These are phyloP conservation scores for Acleris literana DNA, from an alignment of 2,888 invertebrate genomes.

Conservation along the genomic window DNA sequence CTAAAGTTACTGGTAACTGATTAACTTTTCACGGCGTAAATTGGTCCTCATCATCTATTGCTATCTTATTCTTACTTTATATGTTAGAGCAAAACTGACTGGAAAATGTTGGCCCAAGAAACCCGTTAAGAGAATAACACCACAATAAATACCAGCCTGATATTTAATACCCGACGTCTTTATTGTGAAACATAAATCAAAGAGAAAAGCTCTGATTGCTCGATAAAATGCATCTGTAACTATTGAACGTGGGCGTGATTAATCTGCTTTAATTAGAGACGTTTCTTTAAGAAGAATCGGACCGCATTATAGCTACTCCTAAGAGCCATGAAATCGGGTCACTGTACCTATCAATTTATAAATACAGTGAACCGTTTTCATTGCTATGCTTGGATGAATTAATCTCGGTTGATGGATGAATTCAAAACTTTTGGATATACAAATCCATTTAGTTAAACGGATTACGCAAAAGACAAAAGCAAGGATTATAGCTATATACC, in stretches of 20 bases:
- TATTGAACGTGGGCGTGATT: conserved; percentile 41
- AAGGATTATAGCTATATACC: conserved; percentile 1
- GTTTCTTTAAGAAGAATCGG: conserved; percentile 25
- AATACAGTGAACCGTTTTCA: no score
- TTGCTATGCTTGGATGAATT: conserved; percentile 23
- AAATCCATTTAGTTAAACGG: conserved; percentile 22
- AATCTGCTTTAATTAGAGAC: conserved; percentile 31
- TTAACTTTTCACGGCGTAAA: no score
- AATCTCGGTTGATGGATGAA: conserved; percentile 28
- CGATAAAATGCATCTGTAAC: conserved; percentile 50
- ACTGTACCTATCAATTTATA: no score
- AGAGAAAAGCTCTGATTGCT: conserved; percentile 47
- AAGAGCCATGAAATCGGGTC: no score
- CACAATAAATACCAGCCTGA: conserved; percentile 43
- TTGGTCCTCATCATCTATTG: no score
- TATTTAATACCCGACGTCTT: conserved; percentile 60
- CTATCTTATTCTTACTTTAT: no score
- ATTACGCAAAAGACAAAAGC: conserved; percentile 12
- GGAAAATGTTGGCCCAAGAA: no score
- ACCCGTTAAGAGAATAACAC: neutral
- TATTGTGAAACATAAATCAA: conserved; percentile 59
- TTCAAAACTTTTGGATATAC: conserved; percentile 7
- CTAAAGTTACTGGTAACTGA: no score
- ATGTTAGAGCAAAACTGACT: no score
- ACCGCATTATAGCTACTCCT: conserved; percentile 13